Evolutionary conservation across 2,888 invertebrate species (phyloP).

Genomic region (Drosophila borealis): DNA sequence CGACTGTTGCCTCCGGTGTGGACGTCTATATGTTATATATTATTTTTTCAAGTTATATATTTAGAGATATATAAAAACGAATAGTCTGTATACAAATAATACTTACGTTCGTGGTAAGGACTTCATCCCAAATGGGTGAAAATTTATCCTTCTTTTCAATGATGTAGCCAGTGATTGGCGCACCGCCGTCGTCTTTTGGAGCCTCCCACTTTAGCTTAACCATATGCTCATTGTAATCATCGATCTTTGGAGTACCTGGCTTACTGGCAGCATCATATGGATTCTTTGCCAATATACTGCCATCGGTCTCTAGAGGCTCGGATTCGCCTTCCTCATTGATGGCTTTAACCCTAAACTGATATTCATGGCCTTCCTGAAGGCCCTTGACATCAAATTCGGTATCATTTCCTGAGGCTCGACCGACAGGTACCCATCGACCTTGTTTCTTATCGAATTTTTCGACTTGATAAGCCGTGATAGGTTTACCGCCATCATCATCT

Average conservation of each 20-base stretch:
- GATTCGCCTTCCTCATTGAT: slow-evolving; percentile 98
- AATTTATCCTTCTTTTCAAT: slow-evolving; percentile 96
- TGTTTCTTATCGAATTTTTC: slow-evolving; percentile 97
- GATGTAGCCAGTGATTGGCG: slow-evolving; percentile 98
- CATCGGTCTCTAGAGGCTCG: slow-evolving; percentile 96
- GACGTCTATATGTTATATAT: slow-evolving; percentile 86
- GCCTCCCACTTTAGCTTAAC: slow-evolving; percentile 97
- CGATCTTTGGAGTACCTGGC: slow-evolving; percentile 93
- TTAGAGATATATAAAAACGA: not conserved
- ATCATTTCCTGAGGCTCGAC: slow-evolving; percentile 91
- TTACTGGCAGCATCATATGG: slow-evolving; percentile 96
- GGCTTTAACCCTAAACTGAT: slow-evolving; percentile 96
- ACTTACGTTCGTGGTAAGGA: slow-evolving; percentile 89
- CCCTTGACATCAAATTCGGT: slow-evolving; percentile 95
- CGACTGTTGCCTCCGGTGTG: slow-evolving; percentile 92
- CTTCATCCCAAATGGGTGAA: slow-evolving; percentile 94
- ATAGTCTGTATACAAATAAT: not conserved
- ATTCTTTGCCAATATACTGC: slow-evolving; percentile 96
- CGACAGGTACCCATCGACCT: slow-evolving; percentile 97
- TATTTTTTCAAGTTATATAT: not conserved
- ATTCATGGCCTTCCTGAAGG: slow-evolving; percentile 95
- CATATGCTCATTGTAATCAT: slow-evolving; percentile 95
- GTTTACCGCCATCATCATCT: slow-evolving; percentile 97
- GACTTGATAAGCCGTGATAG: slow-evolving; percentile 95
- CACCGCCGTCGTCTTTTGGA: slow-evolving; percentile 98